These are phyloP conservation scores for Peromyscus attwateri DNA, from an alignment of 2,797 vertebrate genomes.

Conservation along the genomic window DNA sequence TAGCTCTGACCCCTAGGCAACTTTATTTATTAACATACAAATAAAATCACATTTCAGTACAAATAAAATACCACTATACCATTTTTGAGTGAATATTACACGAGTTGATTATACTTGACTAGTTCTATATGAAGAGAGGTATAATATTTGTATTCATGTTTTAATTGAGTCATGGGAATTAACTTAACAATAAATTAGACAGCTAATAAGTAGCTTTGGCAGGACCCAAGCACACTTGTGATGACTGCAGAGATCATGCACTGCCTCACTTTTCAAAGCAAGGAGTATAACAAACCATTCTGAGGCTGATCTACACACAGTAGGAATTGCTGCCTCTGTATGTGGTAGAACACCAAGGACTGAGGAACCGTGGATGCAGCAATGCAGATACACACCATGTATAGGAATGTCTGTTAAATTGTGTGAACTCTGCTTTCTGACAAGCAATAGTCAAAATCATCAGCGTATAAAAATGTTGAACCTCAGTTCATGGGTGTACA, in stretches of 20 bases:
- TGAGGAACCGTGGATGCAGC: background rate
- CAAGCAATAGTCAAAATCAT: conserved; percentile 36
- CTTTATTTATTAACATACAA: too few species aligned
- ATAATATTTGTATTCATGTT: background rate
- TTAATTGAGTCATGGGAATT: background rate
- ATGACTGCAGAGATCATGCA: background rate
- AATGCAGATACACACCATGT: background rate
- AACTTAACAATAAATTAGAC: background rate
- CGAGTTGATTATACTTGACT: background rate
- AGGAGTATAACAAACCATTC: background rate
- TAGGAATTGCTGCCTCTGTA: background rate
- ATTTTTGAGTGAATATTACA: background rate
- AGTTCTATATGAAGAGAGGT: background rate
- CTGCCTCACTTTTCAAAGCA: background rate
- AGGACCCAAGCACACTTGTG: background rate
- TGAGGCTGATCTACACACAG: background rate
- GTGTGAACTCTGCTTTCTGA: background rate
- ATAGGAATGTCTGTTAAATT: background rate
- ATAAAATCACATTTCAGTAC: too few species aligned
- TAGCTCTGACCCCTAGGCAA: too few species aligned
- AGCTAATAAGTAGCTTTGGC: background rate
- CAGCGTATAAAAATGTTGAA: conserved; percentile 8
- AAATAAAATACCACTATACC: too few species aligned
- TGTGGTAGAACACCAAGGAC: background rate
- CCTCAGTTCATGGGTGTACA: background rate